Base-by-base conservation (phyloP, 2,888 invertebrate species). In the Sthenelais limicola region DNA sequence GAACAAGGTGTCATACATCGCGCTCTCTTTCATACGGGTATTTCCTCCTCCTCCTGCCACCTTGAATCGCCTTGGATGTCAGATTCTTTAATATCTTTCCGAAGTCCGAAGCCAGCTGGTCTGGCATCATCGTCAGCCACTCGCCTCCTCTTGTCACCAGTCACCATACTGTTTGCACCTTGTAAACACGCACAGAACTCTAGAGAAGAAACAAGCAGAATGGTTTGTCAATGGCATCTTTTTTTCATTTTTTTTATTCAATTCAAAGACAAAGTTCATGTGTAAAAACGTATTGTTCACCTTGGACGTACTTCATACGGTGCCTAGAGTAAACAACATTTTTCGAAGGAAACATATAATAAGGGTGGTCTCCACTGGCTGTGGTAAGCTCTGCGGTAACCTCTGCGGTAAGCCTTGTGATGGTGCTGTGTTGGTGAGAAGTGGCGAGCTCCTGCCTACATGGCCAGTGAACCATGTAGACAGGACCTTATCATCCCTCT, bases 111-210 rank as follows among this genome's bases (percentile, higher is more conserved):
- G 3, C 62, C 62, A 12, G 35, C 38, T 5, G 62, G 62, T 18
- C 62, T 35, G 1, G 26, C 62, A 18, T 24, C 62, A 24, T 38
- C 38, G 24, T 35, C 62, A 3, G 38, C 62, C 7, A 15, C 56
- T 1, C 38, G 35, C 35, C 62, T 18, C 35, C 62, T 18, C 35
- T 38, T 35, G 21, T 62, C 62, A 5, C 62, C 62, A 2, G 62
- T 62, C 24, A 62, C 62, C 21, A 62, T 43, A 26, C 62, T 38
- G 24, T 62, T 35, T 5, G 62, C 62, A 1, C 62, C 62, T 26
- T 62, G 62, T n/a, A 62, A 43, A 43, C 62, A 62, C 24, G 62
- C 62, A 26, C 62, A 62, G 62, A 62, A 62, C 62, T 62, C 62
- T 62, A 28, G 7, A 18, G 43, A 18, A 12, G 18, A 43, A 18